These are phyloP conservation scores for Callopanchax toddi DNA, from an alignment of 2,113 vertebrate species.

Conservation along the genomic window DNA sequence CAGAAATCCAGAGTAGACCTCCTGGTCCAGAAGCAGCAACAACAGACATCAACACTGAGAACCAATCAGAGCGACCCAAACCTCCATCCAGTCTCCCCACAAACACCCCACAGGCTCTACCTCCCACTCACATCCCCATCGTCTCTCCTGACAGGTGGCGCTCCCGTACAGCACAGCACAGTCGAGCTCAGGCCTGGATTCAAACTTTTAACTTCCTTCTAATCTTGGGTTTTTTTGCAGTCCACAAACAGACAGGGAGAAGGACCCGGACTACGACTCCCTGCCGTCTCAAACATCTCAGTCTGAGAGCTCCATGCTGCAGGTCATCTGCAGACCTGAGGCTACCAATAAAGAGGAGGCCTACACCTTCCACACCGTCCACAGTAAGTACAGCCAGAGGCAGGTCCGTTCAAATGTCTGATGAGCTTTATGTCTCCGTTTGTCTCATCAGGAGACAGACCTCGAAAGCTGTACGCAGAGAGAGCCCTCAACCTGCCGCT, in stretches of 20 bases:
- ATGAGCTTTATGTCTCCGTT: conserved; percentile 14
- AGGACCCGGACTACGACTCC: conserved; percentile 93
- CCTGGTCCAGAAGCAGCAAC: conserved; percentile 41
- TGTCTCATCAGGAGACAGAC: conserved; percentile 76
- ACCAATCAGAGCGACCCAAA: conserved; percentile 65
- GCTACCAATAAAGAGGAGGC: conserved; percentile 85
- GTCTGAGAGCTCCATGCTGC: conserved; percentile 94
- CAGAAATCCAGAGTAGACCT: conserved; percentile 50
- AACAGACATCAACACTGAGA: conserved; percentile 43
- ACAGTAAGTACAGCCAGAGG: conserved; percentile 81
- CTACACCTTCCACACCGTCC: conserved; percentile 83
- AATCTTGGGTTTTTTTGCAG: conserved; percentile 65
- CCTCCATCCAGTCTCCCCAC: conserved; percentile 79
- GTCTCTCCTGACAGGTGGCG: conserved; percentile 84
- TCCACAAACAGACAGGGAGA: conserved; percentile 91
- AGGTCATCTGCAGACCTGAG: conserved; percentile 96
- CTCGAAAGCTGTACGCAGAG: conserved; percentile 83
- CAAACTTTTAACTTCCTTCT: no score
- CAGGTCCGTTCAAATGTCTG: no score
- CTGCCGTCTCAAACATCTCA: conserved; percentile 88
- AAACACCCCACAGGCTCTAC: conserved; percentile 54
- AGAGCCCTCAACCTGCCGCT: conserved; percentile 83
- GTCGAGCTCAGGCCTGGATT: neutral
- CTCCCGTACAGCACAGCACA: no score
- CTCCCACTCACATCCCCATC: conserved; percentile 75